Base-by-base conservation (phyloP, 2,797 vertebrate species). In the Dendrocincla fuliginosa region DNA sequence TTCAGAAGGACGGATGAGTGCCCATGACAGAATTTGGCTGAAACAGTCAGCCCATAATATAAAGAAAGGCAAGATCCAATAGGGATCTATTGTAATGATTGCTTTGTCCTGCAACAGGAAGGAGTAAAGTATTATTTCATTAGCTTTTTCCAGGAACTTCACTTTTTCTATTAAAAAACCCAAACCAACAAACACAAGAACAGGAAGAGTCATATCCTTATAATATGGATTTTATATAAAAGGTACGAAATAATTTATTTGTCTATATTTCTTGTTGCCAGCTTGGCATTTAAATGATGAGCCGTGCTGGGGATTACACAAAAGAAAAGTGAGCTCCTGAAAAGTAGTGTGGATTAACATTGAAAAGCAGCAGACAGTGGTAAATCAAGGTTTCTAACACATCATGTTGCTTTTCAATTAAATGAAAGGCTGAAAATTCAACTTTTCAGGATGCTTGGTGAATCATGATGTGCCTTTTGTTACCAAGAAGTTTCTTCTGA, bases 141-240 rank as follows among this genome's bases (percentile, higher is more conserved):
- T 53, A 81, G 46, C 23, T 6, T 56, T 84, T 97, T 22, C 97
- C 97, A 24, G 98, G 98, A 96, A 97, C 96, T 1, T 28, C 56
- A 35, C 96, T 2, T 96, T 97, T 19, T 9, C 68, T 64, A 6
- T 96, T 46, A 94, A 96, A 95, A 87, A 57, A 68, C 3, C 19
- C 98, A 97, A 19, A 53, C 30, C 11, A 32, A 53, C 18, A 53
- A 94, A 86, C 98, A 5, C 76, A 97, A 5, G 94, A 98, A 84
- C 13, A 98, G 64, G 44, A 97, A 63, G 49, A 32, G 84, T 87
- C 1, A 50, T 37, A 10, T 15, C 98, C 64, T 98, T 98, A 17
- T 97, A 98, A 24, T 98, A 97, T 81, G 84, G 97, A 61, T 53
- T 96, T 95, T 98, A 98, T 96, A 97, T 98, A n/a, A 93, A 97